Evolutionary conservation across 2,113 vertebrate genomes (phyloP).

Genomic region (Sula dactylatra): DNA sequence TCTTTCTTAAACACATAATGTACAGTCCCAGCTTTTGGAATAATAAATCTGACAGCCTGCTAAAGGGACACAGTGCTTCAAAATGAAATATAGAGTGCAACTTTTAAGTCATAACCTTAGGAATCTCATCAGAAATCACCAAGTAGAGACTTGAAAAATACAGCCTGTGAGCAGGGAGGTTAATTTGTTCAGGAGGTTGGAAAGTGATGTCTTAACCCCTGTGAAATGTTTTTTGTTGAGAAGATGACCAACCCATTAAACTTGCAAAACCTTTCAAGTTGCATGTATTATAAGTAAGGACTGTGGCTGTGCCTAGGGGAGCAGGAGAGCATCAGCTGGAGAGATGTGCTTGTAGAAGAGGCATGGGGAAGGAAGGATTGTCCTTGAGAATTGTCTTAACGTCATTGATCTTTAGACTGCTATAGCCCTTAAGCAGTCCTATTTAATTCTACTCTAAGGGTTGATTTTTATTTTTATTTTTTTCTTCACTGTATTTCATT

Average conservation of each 20-base stretch:
- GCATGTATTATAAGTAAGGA: not conserved
- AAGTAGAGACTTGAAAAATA: not conserved
- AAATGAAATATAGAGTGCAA: constrained; percentile 22
- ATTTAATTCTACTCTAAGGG: not conserved
- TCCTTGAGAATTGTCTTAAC: not conserved
- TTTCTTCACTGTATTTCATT: not conserved
- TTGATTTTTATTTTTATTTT: not conserved
- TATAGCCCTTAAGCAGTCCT: not conserved
- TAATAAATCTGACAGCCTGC: constrained; percentile 49
- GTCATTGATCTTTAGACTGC: not conserved
- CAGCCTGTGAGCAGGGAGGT: not conserved
- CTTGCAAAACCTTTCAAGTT: not conserved
- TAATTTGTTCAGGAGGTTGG: not conserved
- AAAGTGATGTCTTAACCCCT: not conserved
- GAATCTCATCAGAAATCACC: constrained; percentile 49
- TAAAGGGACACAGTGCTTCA: constrained; percentile 9
- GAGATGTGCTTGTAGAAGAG: not conserved
- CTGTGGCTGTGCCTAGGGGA: not conserved
- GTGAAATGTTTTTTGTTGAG: not conserved
- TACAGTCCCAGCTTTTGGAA: not conserved
- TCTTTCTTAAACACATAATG: not conserved
- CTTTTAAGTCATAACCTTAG: constrained; percentile 47
- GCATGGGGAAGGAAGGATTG: not conserved
- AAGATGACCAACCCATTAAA: not conserved
- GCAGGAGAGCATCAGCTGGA: not conserved